Evolutionary conservation across 2,888 invertebrate genomes (phyloP), one percentile per base, ranked within the genome.

Genomic region (Melanchra persicariae): DNA sequence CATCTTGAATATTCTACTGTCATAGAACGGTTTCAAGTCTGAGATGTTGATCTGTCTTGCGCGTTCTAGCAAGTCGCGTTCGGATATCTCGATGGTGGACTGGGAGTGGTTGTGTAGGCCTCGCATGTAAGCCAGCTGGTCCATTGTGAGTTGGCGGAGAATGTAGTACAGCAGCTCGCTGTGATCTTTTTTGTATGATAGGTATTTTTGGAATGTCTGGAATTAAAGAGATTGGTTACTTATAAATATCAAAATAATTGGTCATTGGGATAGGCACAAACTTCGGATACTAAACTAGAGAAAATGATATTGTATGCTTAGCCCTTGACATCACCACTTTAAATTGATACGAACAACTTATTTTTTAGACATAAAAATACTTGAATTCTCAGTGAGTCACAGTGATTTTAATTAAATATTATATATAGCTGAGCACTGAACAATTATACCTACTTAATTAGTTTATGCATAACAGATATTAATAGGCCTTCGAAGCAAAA

Each of bases 91-190:
- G 22, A 99, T 97, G 30, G 97, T 97, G 0, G 97, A 94, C 68
- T 97, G 97, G 0, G 96, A 96, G 59, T 97, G 97, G 64, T 98
- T 97, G 84, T 97, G 97, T 8, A 97, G 90, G 65, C 97, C 97
- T 80, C 98, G 96, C 95, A 98, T 97, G 91, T 98, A 99, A 0
- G 98, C 97, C 70, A 99, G 95, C 89, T 99, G 99, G 93, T 99
- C 99, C 90, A 98, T 97, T 0, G 98, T 97, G 72, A 99, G 96
- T 89, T 99, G 99, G 30, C 99, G 98, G 65, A 99, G 96, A 82
- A 99, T 98, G 93, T 99, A 99, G 94, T 99, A 98, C 0, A 99
- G 95, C 34, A 99, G 96, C 91, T 99, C 99, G 87, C 99, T 98
- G 96, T 99, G 98, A 93, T 99, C 99, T 88, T 99, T 98, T 91